phyloP scores from a whole-genome alignment of 2,113 vertebrate species.

The Pseudorasbora parva region DNA sequence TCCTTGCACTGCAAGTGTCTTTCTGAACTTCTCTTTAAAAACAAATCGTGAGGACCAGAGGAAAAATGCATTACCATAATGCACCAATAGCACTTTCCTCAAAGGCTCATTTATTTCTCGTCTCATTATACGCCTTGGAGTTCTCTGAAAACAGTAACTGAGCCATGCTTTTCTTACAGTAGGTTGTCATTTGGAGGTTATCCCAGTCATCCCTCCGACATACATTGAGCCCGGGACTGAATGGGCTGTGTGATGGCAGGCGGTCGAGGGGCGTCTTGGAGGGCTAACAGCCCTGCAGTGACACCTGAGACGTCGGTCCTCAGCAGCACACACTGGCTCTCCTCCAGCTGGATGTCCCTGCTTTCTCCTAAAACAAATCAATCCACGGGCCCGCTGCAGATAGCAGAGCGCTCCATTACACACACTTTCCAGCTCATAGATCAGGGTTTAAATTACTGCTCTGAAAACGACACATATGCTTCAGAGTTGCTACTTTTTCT shows the following conservation, averaged over 20 bases:
- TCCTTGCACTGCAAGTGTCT: conserved; percentile 11
- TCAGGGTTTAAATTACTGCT: not conserved
- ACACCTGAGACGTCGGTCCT: conserved; percentile 34
- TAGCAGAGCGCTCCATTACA: conserved; percentile 20
- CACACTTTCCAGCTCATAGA: conserved; percentile 34
- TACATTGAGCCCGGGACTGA: not conserved
- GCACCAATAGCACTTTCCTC: conserved; percentile 34
- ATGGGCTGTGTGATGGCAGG: conserved; percentile 1
- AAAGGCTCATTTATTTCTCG: conserved; percentile 32
- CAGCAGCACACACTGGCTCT: conserved; percentile 26
- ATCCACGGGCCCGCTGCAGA: conserved; percentile 15
- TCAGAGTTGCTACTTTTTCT: not conserved
- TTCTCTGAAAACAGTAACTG: conserved; percentile 27
- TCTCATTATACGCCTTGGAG: conserved; percentile 35
- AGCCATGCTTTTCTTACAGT: conserved; percentile 28
- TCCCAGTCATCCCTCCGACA: not conserved
- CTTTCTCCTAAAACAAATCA: conserved; percentile 44
- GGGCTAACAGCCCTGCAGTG: conserved; percentile 7
- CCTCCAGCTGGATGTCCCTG: conserved; percentile 41
- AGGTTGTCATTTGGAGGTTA: conserved; percentile 20
- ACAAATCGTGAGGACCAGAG: conserved; percentile 26
- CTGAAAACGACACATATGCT: not conserved
- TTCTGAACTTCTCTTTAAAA: conserved; percentile 36
- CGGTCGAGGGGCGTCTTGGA: not conserved
- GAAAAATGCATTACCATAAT: conserved; percentile 25